A percentile compares a stretch with the other conserved stretches of the same genome.
These are phyloP conservation scores for Patella caerulea DNA, from an alignment of 2,888 invertebrate species.

Conservation along the genomic window DNA sequence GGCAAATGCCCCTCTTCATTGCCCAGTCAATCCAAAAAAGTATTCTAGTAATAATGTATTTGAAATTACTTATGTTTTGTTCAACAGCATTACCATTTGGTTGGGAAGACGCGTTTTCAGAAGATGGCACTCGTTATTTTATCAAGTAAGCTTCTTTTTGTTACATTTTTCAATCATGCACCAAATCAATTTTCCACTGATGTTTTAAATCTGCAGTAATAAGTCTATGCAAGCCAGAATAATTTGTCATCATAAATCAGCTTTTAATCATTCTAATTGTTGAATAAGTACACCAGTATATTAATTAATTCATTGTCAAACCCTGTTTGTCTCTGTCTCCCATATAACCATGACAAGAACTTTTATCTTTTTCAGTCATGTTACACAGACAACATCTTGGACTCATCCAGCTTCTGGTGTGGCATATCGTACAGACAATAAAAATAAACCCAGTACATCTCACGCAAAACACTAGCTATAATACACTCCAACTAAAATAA, in stretches of 20 bases:
- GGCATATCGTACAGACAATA: slow-evolving; percentile 43
- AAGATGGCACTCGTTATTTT: slow-evolving; percentile 66
- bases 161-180: too few relatives aligned
- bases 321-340: neutral
- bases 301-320: neutral
- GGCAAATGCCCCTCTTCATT: neutral
- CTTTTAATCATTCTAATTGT: too few relatives aligned
- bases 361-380: slow-evolving; percentile 50
- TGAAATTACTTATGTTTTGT: slow-evolving; percentile 34
- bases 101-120: slow-evolving; percentile 69
- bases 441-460: slow-evolving; percentile 6
- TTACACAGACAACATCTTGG: slow-evolving; percentile 64
- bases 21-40: neutral
- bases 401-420: slow-evolving; percentile 61
- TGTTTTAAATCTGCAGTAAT: too few relatives aligned
- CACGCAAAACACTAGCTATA: too few relatives aligned
- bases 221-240: too few relatives aligned
- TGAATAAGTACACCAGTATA: too few relatives aligned
- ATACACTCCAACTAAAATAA: too few relatives aligned
- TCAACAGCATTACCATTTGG: slow-evolving; percentile 68
- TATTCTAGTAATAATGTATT: slow-evolving; percentile 57
- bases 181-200: too few relatives aligned
- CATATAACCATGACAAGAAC: neutral
- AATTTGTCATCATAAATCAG: too few relatives aligned
- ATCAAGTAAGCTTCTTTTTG: slow-evolving; percentile 60